Conservation (phyloP, 2,797 vertebrate genomes). For the Octomys mimax region DNA sequence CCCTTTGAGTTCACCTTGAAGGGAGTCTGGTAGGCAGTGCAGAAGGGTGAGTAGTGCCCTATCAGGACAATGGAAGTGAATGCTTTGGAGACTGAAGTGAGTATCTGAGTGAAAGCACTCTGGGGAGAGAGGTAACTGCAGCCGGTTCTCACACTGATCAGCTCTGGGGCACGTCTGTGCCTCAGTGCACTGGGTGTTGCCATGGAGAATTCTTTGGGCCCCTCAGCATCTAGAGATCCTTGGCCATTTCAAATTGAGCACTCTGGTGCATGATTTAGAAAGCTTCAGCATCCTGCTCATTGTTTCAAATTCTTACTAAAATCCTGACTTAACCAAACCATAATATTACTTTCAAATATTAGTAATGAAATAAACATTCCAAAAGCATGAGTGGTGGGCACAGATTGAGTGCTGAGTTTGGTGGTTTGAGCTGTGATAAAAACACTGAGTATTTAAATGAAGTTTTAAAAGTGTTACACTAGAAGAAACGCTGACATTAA, state of each 20-base stretch:
- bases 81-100: slow-evolving; percentile 65
- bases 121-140: slow-evolving; percentile 34
- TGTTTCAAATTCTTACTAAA: slow-evolving; percentile 60
- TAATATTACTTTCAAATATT: background rate
- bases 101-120: slow-evolving; percentile 57
- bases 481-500: background rate
- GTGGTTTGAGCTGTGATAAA: background rate
- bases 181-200: background rate
- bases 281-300: background rate
- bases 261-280: background rate
- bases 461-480: background rate
- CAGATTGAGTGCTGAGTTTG: background rate
- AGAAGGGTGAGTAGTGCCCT: slow-evolving; percentile 5
- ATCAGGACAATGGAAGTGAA: slow-evolving; percentile 57
- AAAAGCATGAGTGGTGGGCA: background rate
- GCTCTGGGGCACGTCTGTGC: background rate
- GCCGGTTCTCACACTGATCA: background rate
- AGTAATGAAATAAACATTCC: background rate
- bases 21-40: background rate
- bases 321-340: slow-evolving; percentile 29
- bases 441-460: background rate
- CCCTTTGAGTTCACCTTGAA: slow-evolving; percentile 45
- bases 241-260: slow-evolving; percentile 4
- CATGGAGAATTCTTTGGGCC: background rate
- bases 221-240: background rate